Conservation (phyloP, 1,140 invertebrate genomes). For the Pseudobourletiella spinata region DNA sequence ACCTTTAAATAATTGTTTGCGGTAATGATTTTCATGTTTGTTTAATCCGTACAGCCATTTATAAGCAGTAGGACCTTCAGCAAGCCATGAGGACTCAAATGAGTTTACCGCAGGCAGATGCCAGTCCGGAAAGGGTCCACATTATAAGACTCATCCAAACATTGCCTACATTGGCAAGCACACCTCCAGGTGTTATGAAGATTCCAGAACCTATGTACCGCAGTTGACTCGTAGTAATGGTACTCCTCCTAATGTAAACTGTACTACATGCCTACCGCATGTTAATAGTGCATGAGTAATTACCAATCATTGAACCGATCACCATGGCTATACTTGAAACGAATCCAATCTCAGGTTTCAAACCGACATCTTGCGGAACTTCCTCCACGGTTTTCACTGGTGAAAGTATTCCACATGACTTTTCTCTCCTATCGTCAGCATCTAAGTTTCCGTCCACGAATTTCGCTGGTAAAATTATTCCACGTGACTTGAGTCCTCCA, state of each 20-base stretch:
- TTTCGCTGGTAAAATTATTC: too few species aligned
- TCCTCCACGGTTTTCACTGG: too few species aligned
- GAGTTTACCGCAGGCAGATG: slow-evolving; percentile 65
- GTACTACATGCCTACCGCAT: neutral
- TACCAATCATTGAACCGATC: slow-evolving; percentile 28
- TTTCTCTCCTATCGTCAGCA: too few species aligned
- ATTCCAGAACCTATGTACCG: slow-evolving; percentile 76
- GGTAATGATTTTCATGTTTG: neutral
- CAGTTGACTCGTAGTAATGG: neutral
- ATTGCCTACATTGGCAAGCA: slow-evolving; percentile 67
- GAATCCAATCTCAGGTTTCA: slow-evolving; percentile 36
- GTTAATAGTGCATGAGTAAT: neutral
- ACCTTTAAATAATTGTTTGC: slow-evolving; percentile 6
- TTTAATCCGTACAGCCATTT: neutral
- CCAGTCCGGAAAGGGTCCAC: slow-evolving; percentile 68
- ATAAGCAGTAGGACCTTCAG: neutral
- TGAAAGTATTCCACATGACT: too few species aligned
- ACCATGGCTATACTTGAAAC: slow-evolving; percentile 26
- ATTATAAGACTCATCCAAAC: slow-evolving; percentile 70
- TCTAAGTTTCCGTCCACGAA: too few species aligned
- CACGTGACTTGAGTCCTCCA: too few species aligned
- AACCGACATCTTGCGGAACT: neutral
- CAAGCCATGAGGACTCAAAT: neutral
- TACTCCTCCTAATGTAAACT: neutral
- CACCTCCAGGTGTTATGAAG: slow-evolving; percentile 76